Evolutionary conservation across 2,797 vertebrate genomes (phyloP), one percentile per base, ranked within the genome.

Genomic region (Microctenopoma lineatum): DNA sequence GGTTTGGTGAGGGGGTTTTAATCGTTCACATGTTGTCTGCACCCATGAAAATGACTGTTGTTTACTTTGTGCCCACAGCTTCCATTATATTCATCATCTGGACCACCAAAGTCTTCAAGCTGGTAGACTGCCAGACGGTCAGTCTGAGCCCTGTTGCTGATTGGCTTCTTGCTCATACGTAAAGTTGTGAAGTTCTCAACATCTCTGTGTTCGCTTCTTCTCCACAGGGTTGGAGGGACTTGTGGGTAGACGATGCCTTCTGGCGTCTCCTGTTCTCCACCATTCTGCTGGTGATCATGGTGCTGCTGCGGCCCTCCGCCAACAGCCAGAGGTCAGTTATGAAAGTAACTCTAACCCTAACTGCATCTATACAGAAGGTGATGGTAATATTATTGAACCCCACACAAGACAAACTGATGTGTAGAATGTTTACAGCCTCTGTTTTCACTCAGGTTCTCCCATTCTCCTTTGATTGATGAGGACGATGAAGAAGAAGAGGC

Each of bases 221-320:
- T 41, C 52, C 13, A 7, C 86, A 98, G 97, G 96, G 96, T 71
- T 98, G 97, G 97, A 94, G 95, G 79, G 96, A 98, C 83, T 86
- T 98, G 25, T 98, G 97, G 97, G 96, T 98, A 1, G 97, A 98
- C 47, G 97, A 98, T 84, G 97, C 97, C 56, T 98, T 98, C 91
- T 98, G 97, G 97, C 93, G 97, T 16, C 94, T 98, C 38, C 90
- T 98, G 55, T 98, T 98, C 89, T 98, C 96, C 78, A 96, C 97
- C 92, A 98, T 98, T 64, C 94, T 98, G 74, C 95, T 98, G 92
- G 97, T 97, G 73, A 98, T 98, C 89, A 98, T 98, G 96, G 91
- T 98, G 91, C 91, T 98, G 66, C 96, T 97, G 93, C 90, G 97
- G 65, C 97, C 97, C 10, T 97, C 97, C 57, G 96, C 95, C 38